phyloP scores from a whole-genome alignment of 2,888 invertebrate species.

The Phengaris alcon region DNA sequence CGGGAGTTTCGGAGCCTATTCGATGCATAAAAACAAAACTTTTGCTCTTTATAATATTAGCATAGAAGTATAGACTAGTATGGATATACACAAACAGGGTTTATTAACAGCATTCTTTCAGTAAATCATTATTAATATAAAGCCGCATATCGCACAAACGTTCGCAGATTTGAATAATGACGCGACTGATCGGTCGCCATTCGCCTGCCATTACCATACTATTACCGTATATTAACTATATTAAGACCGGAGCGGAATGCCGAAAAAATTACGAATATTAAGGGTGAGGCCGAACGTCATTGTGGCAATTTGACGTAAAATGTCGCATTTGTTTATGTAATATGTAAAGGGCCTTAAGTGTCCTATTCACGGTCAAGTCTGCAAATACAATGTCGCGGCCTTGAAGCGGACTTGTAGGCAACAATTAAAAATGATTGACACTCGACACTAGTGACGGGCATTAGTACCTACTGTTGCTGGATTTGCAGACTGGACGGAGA shows the following conservation, averaged over 20 bases:
- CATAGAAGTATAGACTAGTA: too few species aligned
- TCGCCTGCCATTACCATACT: conserved; percentile 6
- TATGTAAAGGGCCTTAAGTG: too few species aligned
- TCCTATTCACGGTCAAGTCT: too few species aligned
- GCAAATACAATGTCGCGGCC: too few species aligned
- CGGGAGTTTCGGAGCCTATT: too few species aligned
- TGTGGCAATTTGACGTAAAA: background rate
- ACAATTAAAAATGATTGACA: too few species aligned
- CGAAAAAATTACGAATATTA: conserved; percentile 6
- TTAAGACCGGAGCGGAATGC: background rate
- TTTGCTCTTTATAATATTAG: too few species aligned
- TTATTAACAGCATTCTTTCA: background rate
- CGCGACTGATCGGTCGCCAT: background rate
- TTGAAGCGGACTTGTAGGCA: too few species aligned
- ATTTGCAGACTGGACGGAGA: too few species aligned
- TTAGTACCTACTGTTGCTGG: too few species aligned
- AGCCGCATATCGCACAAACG: background rate
- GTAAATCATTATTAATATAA: conserved; percentile 8
- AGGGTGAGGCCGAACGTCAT: background rate
- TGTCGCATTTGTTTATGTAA: background rate
- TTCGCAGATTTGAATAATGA: conserved; percentile 13
- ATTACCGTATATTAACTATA: conserved; percentile 3
- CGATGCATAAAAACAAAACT: too few species aligned
- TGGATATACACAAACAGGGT: background rate
- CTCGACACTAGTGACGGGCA: too few species aligned